phyloP scores from a whole-genome alignment of 2,888 invertebrate genomes.

The Torymus auratus region DNA sequence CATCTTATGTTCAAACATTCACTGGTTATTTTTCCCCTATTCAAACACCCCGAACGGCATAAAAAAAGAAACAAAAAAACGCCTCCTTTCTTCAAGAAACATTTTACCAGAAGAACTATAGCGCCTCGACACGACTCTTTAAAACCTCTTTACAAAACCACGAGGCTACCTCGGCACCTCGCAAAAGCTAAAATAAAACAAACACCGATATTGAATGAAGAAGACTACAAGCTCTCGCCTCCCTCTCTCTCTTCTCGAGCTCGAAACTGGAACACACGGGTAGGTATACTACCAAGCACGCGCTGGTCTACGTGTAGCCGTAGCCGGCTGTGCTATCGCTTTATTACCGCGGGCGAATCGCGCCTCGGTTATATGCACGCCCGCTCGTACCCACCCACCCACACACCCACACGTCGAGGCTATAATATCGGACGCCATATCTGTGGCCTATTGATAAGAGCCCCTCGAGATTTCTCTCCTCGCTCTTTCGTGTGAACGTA shows the following conservation, averaged over 20 bases:
- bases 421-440: constrained; percentile 38
- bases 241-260: not conserved
- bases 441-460: constrained; percentile 45
- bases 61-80: too few relatives aligned
- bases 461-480: constrained; percentile 37
- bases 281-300: too few relatives aligned
- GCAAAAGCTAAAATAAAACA: not conserved
- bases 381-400: not conserved
- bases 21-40: too few relatives aligned
- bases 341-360: constrained; percentile 41
- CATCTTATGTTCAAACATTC: too few relatives aligned
- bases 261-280: constrained; percentile 12
- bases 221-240: not conserved
- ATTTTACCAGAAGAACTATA: too few relatives aligned
- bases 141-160: too few relatives aligned
- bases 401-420: not conserved
- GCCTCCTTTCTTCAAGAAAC: too few relatives aligned
- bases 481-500: not conserved
- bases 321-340: constrained; percentile 27
- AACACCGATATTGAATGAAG: not conserved
- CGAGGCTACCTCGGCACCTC: too few relatives aligned
- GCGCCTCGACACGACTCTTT: too few relatives aligned
- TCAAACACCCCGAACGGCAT: too few relatives aligned
- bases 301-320: too few relatives aligned
- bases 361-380: constrained; percentile 21